Conservation (phyloP, 2,113 vertebrate species). For the Dinomys branickii region DNA sequence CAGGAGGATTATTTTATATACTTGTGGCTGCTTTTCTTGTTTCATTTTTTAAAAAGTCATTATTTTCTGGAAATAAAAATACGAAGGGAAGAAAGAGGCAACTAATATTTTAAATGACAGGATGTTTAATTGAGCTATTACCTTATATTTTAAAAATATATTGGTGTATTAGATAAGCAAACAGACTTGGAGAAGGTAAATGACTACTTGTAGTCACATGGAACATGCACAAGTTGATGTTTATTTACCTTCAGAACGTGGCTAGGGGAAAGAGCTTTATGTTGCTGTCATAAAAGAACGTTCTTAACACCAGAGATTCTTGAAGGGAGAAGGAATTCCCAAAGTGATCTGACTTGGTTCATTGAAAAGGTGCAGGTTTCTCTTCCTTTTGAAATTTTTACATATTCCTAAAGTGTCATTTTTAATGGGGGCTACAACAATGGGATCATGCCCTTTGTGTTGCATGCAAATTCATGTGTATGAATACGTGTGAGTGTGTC, state of each 20-base stretch:
- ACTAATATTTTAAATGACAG: not conserved
- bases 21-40: not conserved
- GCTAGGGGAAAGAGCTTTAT: not conserved
- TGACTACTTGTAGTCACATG: not conserved
- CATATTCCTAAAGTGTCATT: not conserved
- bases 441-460: not conserved
- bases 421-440: not conserved
- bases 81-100: not conserved
- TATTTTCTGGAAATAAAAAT: slow-evolving; percentile 42
- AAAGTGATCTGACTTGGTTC: not conserved
- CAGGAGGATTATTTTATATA: not conserved
- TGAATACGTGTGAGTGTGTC: not conserved
- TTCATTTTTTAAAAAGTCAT: not conserved
- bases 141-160: not conserved
- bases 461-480: not conserved
- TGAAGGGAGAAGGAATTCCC: not conserved
- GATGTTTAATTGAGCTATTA: not conserved
- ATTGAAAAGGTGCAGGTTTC: not conserved
- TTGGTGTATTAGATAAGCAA: slow-evolving; percentile 25
- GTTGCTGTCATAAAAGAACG: not conserved
- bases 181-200: not conserved
- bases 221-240: not conserved
- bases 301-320: not conserved
- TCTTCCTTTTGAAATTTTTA: not conserved
- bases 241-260: not conserved